Conservation (phyloP, 2,797 vertebrate genomes). For the Etheostoma perlongum region DNA sequence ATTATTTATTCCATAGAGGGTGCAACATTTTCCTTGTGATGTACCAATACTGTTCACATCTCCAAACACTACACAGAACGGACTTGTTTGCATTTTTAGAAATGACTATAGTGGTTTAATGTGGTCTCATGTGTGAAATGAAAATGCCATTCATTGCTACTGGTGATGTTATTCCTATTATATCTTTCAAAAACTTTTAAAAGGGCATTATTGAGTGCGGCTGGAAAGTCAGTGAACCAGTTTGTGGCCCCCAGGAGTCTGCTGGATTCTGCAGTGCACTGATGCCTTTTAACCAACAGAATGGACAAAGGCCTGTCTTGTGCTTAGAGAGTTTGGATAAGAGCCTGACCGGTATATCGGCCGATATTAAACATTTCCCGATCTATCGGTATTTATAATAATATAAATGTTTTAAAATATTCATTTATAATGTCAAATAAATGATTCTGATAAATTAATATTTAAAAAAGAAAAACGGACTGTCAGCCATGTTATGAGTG, state of each 20-base stretch:
- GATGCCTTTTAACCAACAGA: neutral
- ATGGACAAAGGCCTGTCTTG: slow-evolving; percentile 23
- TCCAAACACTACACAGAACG: neutral
- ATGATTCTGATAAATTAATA: too few relatives aligned
- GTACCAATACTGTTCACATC: neutral
- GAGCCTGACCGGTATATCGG: too few relatives aligned
- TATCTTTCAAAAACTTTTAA: slow-evolving; percentile 1
- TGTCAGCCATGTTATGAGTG: too few relatives aligned
- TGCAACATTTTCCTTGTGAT: neutral
- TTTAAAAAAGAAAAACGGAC: too few relatives aligned
- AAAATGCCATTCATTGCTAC: neutral
- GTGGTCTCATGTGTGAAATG: neutral
- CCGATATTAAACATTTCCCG: too few relatives aligned
- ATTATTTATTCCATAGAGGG: neutral
- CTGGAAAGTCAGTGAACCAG: neutral
- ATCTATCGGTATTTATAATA: too few relatives aligned
- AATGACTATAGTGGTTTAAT: neutral
- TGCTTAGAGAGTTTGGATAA: neutral
- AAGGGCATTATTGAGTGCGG: neutral
- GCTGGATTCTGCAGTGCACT: neutral
- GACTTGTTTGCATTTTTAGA: neutral
- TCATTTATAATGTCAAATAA: too few relatives aligned
- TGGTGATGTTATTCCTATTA: neutral
- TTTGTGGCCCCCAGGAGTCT: neutral
- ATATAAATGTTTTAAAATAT: too few relatives aligned